Percentiles rank a stretch among this genome's conserved stretches.
phyloP scores from a whole-genome alignment of 2,797 vertebrate genomes.

The Sebastes nivosus region DNA sequence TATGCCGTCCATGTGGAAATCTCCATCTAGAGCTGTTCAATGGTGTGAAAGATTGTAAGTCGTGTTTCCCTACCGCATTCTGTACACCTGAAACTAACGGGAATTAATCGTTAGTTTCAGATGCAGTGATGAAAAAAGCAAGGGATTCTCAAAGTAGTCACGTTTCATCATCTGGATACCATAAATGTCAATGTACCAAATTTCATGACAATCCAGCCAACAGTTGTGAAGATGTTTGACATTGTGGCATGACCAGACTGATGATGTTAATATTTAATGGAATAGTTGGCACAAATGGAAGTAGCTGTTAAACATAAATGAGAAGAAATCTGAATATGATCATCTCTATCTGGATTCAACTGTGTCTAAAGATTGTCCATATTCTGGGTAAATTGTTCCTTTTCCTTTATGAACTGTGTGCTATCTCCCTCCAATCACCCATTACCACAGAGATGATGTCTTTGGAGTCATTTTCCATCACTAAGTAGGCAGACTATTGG shows the following conservation, averaged over 20 bases:
- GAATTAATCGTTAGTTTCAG: background rate
- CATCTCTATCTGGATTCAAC: background rate
- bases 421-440: background rate
- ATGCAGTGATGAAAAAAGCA: background rate
- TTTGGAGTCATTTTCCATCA: background rate
- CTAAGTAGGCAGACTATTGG: background rate
- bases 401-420: background rate
- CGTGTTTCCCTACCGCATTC: background rate
- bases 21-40: background rate
- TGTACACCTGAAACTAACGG: background rate
- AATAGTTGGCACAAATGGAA: background rate
- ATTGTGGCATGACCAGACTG: background rate
- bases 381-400: background rate
- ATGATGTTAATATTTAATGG: background rate
- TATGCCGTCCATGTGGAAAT: background rate
- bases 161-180: background rate
- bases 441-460: background rate
- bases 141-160: background rate
- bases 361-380: background rate
- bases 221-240: background rate
- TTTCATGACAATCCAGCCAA: background rate
- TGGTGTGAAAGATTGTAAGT: background rate
- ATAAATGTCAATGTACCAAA: background rate
- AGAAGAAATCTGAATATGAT: background rate
- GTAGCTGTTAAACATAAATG: too few relatives aligned